Evolutionary conservation across 1,140 invertebrate genomes (phyloP), one percentile per base, ranked within the genome.

Genomic region (Druon quercuslanigerum): DNA sequence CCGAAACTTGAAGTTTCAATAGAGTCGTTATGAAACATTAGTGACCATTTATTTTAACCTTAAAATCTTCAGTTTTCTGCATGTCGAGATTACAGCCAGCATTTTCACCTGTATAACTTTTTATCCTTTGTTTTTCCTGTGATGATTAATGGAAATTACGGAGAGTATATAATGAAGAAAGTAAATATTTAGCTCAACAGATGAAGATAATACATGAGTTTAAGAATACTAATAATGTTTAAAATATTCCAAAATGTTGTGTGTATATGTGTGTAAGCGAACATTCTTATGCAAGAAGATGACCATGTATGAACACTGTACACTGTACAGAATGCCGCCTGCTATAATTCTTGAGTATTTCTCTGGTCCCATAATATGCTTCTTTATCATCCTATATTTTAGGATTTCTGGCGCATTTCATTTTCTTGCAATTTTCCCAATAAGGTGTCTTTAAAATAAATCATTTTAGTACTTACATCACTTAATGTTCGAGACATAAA

Each of bases 271-370:
- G 72, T 71, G 72, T 73, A 20, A 52, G 51, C 33, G 25, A 17
- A 52, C 75, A 77, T 54, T 56, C 33, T 71, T 46, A 50, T 13
- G 66, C 74, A 70, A 72, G 54, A 78, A 83, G 79, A 83, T 83
- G 83, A 83, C 77, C 40, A 6, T 46, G 40, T 46, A 9, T 46
- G 40, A 11, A 46, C 40, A 71, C 76, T 51, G 40, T 46, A 46
- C 40, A 71, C 76, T 51, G 73, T 73, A 76, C 74, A 60, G 76
- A 80, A 80, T 75, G 81, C 81, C 72, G 71, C 72, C 76, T 66
- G 72, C 78, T 78, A 77, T 85, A 83, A 85, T 79, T 84, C 79
- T 81, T 79, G 78, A 81, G 79, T 83, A 82, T 82, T 80, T 77
- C 78, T 51, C 60, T 46, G 4, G 77, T 77, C 77, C 50, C 79